These are phyloP conservation scores for Cyprinodon tularosa DNA, from an alignment of 2,113 vertebrate genomes.

Conservation along the genomic window DNA sequence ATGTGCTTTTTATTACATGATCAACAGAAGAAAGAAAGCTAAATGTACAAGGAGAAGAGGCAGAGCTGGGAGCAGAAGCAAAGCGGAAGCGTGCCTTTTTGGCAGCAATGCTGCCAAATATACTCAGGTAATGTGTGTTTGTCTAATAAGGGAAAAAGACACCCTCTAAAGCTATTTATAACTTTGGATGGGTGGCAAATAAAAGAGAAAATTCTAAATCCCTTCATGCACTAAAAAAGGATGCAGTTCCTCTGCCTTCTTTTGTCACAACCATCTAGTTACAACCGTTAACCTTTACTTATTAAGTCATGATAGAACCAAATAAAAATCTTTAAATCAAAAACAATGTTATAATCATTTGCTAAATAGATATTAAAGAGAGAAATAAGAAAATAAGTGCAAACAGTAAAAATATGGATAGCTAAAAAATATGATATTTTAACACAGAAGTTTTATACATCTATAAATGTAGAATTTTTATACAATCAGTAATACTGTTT, in stretches of 20 bases:
- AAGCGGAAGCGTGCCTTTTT: conserved; percentile 79
- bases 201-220: background rate
- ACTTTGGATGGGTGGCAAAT: too few species aligned
- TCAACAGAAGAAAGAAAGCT: conserved; percentile 76
- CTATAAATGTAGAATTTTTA: too few species aligned
- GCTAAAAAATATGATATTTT: too few species aligned
- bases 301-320: background rate
- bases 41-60: conserved; percentile 80
- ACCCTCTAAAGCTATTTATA: conserved; percentile 32
- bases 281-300: background rate
- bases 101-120: conserved; percentile 80
- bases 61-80: conserved; percentile 82
- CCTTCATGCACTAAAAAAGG: background rate
- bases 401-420: too few species aligned
- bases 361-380: too few species aligned
- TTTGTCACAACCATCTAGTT: background rate
- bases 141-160: conserved; percentile 6
- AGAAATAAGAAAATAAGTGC: too few species aligned
- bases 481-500: too few species aligned
- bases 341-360: too few species aligned
- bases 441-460: too few species aligned
- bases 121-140: conserved; percentile 80
- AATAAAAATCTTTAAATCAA: background rate
- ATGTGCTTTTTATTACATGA: conserved; percentile 17
- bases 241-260: background rate